Base-by-base conservation (phyloP, 1,140 invertebrate genomes). In the Solenopsis fugax region DNA sequence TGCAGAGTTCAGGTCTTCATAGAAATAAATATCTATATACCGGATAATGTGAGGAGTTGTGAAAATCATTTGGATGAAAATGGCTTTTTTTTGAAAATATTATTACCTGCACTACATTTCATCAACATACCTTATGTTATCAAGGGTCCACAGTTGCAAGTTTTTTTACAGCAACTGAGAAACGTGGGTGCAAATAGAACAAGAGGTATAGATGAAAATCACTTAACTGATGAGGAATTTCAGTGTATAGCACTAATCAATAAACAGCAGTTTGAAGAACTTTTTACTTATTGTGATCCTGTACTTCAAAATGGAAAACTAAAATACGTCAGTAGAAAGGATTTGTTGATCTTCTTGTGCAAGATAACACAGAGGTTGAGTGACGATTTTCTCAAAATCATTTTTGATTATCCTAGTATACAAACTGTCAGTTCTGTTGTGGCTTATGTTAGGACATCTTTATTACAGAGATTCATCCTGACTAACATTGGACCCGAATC, bases 141-240 rank as follows among this genome's bases (percentile, higher is more conserved):
- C 37, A 45, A 48, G 1, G 21, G 21, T 48, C 41, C 65, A 48
- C 65, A 69, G 12, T 69, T 69, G 65, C 65, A 48, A 58, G 21
- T 58, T 24, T 69, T 69, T 24, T 48, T 69, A 69, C n/a, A 67
- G 7, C 65, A 69, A 69, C 65, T 69, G 37, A 69, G 65, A 16
- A 48, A 69, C 37, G 41, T 69, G 13, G 4, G 65, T 69, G 65
- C 37, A 64, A 77, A 16, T 48, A 64, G 5, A 76, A 37, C 10
- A n/a, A 77, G 10, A 77, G n/a, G 18, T 48, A 62, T 60, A 37
- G 75, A 77, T 62, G 75, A 77, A 29, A 77, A 77, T 24, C 13
- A 29, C 41, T 77, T 77, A 77, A 60, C 37, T 62, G 75, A 77
- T 21, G 52, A 77, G 6, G 75, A 77, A 62, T 77, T 77, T 64